Conservation (phyloP, 2,888 invertebrate species). For the Amiota communis region DNA sequence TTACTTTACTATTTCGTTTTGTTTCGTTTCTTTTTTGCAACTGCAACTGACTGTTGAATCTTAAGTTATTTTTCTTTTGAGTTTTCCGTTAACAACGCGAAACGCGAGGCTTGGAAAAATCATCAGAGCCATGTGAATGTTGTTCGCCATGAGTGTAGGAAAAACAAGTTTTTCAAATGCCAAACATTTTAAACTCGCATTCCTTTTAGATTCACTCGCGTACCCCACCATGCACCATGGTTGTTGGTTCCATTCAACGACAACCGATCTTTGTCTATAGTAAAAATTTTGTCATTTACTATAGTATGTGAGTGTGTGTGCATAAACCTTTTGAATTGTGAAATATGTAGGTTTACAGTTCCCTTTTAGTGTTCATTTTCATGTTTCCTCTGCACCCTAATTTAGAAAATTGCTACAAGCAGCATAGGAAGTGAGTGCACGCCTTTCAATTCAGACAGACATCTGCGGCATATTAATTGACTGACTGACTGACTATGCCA, state of each 20-base stretch:
- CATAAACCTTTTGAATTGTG: not conserved
- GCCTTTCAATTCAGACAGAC: not conserved
- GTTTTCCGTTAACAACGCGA: slow-evolving; percentile 8
- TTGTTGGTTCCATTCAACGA: not conserved
- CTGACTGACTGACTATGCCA: not conserved
- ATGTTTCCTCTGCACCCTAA: slow-evolving; percentile 11
- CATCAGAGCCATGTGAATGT: not conserved
- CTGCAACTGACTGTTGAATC: slow-evolving; percentile 13
- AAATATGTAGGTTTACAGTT: too few relatives aligned
- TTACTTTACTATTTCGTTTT: not conserved
- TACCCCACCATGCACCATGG: too few relatives aligned
- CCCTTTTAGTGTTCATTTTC: too few relatives aligned
- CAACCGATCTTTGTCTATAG: not conserved
- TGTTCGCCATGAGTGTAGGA: slow-evolving; percentile 9
- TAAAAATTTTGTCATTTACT: not conserved
- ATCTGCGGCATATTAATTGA: slow-evolving; percentile 41
- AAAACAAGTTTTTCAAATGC: slow-evolving; percentile 19
- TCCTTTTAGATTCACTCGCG: too few relatives aligned
- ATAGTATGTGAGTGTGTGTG: not conserved
- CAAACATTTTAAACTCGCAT: slow-evolving; percentile 9
- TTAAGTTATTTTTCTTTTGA: not conserved
- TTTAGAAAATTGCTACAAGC: slow-evolving; percentile 11
- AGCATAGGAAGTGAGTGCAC: slow-evolving; percentile 22
- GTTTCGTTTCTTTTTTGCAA: slow-evolving; percentile 11
- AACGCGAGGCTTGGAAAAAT: not conserved